Percentiles rank a stretch among this genome's conserved stretches.
These are phyloP conservation scores for Entomobrya multifasciata DNA, from an alignment of 2,888 invertebrate species.

Conservation along the genomic window DNA sequence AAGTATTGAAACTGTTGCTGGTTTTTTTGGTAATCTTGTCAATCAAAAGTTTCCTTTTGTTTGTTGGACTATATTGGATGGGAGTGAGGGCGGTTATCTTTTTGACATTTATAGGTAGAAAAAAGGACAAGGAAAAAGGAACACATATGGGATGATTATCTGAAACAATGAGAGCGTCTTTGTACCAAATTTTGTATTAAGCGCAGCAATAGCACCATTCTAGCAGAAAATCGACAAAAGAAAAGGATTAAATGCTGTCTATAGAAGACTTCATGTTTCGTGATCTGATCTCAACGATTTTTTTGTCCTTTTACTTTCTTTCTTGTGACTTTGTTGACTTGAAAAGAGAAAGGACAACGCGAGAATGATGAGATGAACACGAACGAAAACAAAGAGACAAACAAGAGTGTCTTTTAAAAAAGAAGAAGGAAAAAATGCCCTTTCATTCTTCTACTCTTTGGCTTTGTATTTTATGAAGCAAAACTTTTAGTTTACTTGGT, in stretches of 20 bases:
- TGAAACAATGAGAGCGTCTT: too few species aligned
- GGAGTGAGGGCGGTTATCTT: not conserved
- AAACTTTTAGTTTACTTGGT: not conserved
- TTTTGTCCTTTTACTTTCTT: constrained; percentile 28
- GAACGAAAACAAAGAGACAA: not conserved
- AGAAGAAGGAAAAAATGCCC: constrained; percentile 5
- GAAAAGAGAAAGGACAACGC: constrained; percentile 37
- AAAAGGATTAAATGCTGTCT: constrained; percentile 2
- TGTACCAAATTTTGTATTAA: too few species aligned
- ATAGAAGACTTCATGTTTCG: not conserved
- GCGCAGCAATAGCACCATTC: too few species aligned
- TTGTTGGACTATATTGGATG: not conserved
- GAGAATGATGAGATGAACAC: not conserved
- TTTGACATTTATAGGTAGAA: constrained; percentile 31
- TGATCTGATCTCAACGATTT: not conserved
- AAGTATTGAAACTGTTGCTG: too few species aligned
- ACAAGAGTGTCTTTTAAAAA: not conserved
- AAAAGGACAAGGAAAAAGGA: not conserved
- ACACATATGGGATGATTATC: too few species aligned
- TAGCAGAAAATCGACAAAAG: not conserved
- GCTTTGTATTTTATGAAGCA: not conserved
- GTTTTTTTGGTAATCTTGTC: too few species aligned
- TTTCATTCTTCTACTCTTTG: not conserved
- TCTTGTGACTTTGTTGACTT: constrained; percentile 10
- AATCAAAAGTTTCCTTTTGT: too few species aligned